A percentile compares a stretch with the other conserved stretches of the same genome.
phyloP scores from a whole-genome alignment of 2,888 invertebrate genomes.

The Bugula neritina region DNA sequence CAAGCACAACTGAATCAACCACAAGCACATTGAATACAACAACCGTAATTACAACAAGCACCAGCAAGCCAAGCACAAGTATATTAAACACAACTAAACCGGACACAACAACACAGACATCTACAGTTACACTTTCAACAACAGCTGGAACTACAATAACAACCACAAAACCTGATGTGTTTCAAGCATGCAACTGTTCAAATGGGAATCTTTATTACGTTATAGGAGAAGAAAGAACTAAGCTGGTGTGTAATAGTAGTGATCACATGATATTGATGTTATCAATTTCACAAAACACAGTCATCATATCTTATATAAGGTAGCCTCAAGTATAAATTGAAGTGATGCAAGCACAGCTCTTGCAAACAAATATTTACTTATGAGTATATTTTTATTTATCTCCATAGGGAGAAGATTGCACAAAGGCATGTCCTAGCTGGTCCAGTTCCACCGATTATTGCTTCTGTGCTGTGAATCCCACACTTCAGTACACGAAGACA shows the following conservation, averaged over 20 bases:
- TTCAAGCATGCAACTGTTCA: background rate
- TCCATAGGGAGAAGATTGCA: background rate
- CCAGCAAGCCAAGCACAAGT: background rate
- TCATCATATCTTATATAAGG: no score
- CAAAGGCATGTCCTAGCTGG: background rate
- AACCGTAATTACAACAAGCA: background rate
- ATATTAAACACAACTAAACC: background rate
- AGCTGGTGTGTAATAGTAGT: no score
- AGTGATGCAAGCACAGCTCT: no score
- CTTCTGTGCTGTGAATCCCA: background rate
- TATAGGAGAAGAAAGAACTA: background rate
- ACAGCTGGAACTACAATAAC: background rate
- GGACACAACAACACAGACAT: background rate
- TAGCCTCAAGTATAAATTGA: no score
- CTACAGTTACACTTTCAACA: background rate
- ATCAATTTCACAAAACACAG: no score
- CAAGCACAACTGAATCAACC: background rate
- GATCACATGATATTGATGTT: no score
- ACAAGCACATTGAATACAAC: background rate
- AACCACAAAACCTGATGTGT: background rate
- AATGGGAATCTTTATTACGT: background rate
- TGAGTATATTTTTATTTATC: no score
- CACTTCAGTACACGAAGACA: background rate
- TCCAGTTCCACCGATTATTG: constrained; percentile 4
- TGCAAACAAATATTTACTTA: no score